Base-by-base conservation (phyloP, 2,797 vertebrate species). In the Menidia menidia region DNA sequence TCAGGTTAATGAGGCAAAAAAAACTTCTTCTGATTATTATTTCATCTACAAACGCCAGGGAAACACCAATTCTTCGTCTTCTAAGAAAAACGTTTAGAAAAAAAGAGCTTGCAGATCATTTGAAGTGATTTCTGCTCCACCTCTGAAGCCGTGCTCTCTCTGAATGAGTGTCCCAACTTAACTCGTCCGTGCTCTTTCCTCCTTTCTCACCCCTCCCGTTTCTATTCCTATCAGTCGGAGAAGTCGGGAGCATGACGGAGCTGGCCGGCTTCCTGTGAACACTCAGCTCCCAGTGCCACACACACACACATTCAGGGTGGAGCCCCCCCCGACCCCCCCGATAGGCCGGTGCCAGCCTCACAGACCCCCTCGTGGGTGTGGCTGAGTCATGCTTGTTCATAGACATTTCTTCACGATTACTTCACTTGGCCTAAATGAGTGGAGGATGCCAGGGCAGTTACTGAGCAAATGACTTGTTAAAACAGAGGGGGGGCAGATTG, bases 231-330 rank as follows among this genome's bases (percentile, higher is more conserved):
- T 81, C 65, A 77, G 75, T 76, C 56, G 65, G 50, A 70, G 77
- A 48, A 52, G 64, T 74, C 32, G 68, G 74, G 44, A 53, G 69
- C 61, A 53, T 70, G 75, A 83, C 71, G 39, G 57, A 82, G 59
- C 47, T 13, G 55, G 75, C 66, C 75, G 51, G 69, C 68, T 90
- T 92, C 87, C 91, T 88, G 84, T 85, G 64, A 81, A 69, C 9
- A 64, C 78, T 80, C 1, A 4, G 83, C 80, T 70, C 71, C 77
- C 81, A 87, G 78, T 41, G 47, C 41, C 47, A 47, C 44, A 61
- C 53, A 55, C 31, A 31, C 43, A 51, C 53, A 58, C 60, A 53
- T 3, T 53, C 54, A 85, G 83, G 86, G 89, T 77, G 87, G 88
- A 72, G 77, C 78, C 81, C 75, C 25, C 25, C 25, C 25, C 25